Base-by-base conservation (phyloP, 1,140 invertebrate genomes). In the Scaptomyza graminum region DNA sequence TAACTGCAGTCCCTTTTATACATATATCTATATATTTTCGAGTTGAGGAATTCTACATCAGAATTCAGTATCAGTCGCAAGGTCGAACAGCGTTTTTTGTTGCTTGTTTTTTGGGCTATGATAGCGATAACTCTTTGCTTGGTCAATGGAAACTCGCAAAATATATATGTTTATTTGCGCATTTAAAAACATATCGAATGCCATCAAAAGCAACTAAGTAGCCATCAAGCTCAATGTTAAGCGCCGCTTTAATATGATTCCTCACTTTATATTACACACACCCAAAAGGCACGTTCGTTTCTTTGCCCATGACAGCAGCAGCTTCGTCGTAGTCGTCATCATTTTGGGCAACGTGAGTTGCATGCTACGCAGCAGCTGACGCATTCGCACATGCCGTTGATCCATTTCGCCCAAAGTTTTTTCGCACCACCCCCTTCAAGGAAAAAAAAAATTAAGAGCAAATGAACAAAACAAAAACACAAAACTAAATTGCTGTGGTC, bases 31-130 rank as follows among this genome's bases (percentile, higher is more conserved):
- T n/a, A 37, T 46, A 8, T n/a, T n/a, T 31, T n/a, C n/a, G 28
- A 25, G 28, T 31, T 9, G 46, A n/a, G 28, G 5, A 15, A 73
- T 87, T 87, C 82, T 87, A 63, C 74, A 85, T 84, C 81, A 84
- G 81, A 87, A 87, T 88, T 88, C 83, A 88, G 79, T 83, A 88
- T 88, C 57, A 76, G 83, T 88, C 79, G 83, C 83, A 88, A 88
- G 83, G 83, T 74, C 80, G 31, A 39, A 12, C 47, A 16, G 22
- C 49, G 55, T 75, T 49, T 62, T 22, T 22, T 22, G 18, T 22
- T 22, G 18, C 18, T 22, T 22, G 2, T 22, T 22, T 22, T 22
- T 3, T 3, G 2, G 63, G 55, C 63, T 60, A 59, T 75, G 73
- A 76, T 76, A 74, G 73, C 70, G 82, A 85, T 87, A 81, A 87